A percentile compares a stretch with the other conserved stretches of the same genome.
These are phyloP conservation scores for Eumeta japonica DNA, from an alignment of 1,140 invertebrate genomes.

Conservation along the genomic window DNA sequence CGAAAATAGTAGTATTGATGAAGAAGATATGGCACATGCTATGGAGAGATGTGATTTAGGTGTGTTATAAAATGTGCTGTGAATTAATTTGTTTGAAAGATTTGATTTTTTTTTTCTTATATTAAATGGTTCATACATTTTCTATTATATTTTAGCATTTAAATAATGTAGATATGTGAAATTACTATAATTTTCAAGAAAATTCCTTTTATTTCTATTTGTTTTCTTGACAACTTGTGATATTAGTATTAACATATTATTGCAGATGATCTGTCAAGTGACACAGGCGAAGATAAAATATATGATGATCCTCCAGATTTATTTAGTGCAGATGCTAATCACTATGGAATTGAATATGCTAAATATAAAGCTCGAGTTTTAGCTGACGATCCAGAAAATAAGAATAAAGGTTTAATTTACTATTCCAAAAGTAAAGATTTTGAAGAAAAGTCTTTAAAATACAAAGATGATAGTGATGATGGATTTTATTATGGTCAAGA, in stretches of 20 bases:
- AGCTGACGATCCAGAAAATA: constrained; percentile 17
- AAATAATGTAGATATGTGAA: neutral
- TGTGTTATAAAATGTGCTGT: no score
- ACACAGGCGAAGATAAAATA: constrained; percentile 45
- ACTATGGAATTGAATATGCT: constrained; percentile 46
- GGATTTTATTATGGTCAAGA: constrained; percentile 49
- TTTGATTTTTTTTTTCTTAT: no score
- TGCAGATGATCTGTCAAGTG: constrained; percentile 55
- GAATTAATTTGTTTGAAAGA: neutral
- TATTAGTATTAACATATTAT: constrained; percentile 10
- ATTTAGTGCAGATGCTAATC: constrained; percentile 40
- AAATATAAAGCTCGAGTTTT: constrained; percentile 46
- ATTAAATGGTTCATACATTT: constrained; percentile 4
- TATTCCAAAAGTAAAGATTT: constrained; percentile 23
- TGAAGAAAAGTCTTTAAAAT: constrained; percentile 28
- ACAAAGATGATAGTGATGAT: constrained; percentile 46
- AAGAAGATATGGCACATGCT: constrained; percentile 56
- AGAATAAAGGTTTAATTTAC: constrained; percentile 23
- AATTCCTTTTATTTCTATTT: neutral
- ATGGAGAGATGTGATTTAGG: constrained; percentile 42
- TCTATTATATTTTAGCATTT: neutral
- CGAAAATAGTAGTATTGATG: constrained; percentile 55
- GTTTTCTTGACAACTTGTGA: neutral
- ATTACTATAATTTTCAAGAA: neutral
- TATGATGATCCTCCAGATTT: constrained; percentile 35